Conservation (phyloP, 2,888 invertebrate genomes). For the Scaeva pyrastri region DNA sequence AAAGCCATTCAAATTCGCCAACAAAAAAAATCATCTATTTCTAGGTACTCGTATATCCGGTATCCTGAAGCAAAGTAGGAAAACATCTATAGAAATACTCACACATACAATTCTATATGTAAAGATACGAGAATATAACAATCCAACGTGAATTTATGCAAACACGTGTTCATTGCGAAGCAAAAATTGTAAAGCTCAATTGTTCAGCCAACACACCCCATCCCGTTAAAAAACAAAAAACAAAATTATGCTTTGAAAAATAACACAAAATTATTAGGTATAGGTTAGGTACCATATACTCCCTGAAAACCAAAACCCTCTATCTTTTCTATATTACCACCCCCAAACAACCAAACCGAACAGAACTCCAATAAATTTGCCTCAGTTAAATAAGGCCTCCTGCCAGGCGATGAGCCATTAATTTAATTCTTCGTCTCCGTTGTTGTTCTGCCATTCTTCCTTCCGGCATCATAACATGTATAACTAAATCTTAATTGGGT, state of each 20-base stretch:
- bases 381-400: conserved; percentile 58
- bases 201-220: conserved; percentile 38
- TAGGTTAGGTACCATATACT: not conserved
- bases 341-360: not conserved
- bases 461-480: conserved; percentile 32
- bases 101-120: too few relatives aligned
- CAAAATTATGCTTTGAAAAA: conserved; percentile 5
- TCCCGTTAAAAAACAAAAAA: not conserved
- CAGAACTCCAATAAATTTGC: conserved; percentile 56
- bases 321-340: too few relatives aligned
- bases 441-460: not conserved
- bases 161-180: conserved; percentile 42
- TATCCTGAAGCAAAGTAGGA: not conserved
- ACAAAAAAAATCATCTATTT: not conserved
- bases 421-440: conserved; percentile 36
- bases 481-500: conserved; percentile 69
- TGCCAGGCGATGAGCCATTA: conserved; percentile 50
- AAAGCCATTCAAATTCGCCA: not conserved
- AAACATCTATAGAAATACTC: too few relatives aligned
- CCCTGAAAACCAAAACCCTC: not conserved
- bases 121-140: too few relatives aligned
- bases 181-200: conserved; percentile 43
- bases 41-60: not conserved
- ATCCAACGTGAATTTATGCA: conserved; percentile 66
- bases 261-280: conserved; percentile 27